These are phyloP conservation scores for Lucifuga dentata DNA, from an alignment of 2,113 vertebrate species.

Conservation along the genomic window DNA sequence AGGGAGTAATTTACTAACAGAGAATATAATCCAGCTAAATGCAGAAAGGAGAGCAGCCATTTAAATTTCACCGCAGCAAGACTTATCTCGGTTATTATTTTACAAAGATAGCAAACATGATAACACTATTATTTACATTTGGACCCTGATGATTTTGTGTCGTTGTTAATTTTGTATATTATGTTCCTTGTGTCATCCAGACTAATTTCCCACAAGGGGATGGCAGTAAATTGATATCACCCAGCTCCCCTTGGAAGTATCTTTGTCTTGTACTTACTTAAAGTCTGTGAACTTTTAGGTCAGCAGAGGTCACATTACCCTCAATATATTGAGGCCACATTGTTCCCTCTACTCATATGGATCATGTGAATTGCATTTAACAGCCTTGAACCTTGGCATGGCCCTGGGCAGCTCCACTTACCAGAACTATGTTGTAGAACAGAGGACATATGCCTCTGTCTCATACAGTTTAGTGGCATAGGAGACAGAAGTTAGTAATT, in stretches of 20 bases:
- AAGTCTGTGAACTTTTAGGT: slow-evolving; percentile 65
- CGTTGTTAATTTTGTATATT: slow-evolving; percentile 33
- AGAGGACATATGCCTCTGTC: slow-evolving; percentile 19
- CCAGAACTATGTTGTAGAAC: slow-evolving; percentile 10
- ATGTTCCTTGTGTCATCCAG: slow-evolving; percentile 40
- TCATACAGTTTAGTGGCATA: slow-evolving; percentile 19
- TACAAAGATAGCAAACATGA: slow-evolving; percentile 38
- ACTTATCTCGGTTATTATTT: slow-evolving; percentile 43
- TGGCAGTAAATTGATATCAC: slow-evolving; percentile 64
- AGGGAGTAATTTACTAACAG: slow-evolving; percentile 88
- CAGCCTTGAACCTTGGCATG: slow-evolving; percentile 49
- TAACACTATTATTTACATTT: slow-evolving; percentile 44
- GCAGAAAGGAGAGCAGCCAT: slow-evolving; percentile 54
- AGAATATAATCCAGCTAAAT: slow-evolving; percentile 84
- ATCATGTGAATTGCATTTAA: slow-evolving; percentile 69
- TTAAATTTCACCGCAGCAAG: slow-evolving; percentile 30
- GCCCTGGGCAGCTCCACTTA: slow-evolving; percentile 46
- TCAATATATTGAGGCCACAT: slow-evolving; percentile 58
- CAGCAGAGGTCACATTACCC: slow-evolving; percentile 60
- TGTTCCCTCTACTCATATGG: slow-evolving; percentile 59
- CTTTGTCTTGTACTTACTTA: slow-evolving; percentile 68
- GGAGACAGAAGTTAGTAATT: slow-evolving; percentile 55
- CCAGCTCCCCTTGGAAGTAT: slow-evolving; percentile 63
- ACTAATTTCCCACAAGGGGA: slow-evolving; percentile 50
- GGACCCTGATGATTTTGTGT: slow-evolving; percentile 34